A percentile compares a stretch with the other conserved stretches of the same genome.
Evolutionary conservation across 2,888 invertebrate genomes (phyloP).

Genomic region (Metalampra italica): DNA sequence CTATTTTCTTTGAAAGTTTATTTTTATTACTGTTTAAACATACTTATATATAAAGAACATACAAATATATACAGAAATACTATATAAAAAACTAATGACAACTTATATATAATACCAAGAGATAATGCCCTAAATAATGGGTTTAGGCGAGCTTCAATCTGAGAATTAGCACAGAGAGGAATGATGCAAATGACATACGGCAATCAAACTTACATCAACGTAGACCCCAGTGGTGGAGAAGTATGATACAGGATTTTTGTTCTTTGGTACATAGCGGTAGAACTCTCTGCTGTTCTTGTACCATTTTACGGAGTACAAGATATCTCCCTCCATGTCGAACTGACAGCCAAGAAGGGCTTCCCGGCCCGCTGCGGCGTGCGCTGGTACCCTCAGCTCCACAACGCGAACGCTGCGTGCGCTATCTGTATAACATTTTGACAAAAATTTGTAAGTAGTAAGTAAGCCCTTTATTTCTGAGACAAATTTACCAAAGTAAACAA

Average conservation of each 20-base stretch:
- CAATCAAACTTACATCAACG: conserved; percentile 85
- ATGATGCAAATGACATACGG: no score
- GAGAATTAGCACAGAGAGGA: no score
- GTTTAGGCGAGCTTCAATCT: no score
- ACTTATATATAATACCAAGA: no score
- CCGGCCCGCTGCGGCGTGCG: conserved; percentile 86
- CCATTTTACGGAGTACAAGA: conserved; percentile 93
- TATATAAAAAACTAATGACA: no score
- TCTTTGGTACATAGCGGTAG: conserved; percentile 88
- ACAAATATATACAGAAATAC: no score
- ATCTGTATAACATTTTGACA: conserved; percentile 28
- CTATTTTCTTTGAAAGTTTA: no score
- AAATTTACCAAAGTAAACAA: no score
- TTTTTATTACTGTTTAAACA: no score
- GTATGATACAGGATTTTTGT: conserved; percentile 84
- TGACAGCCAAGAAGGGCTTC: conserved; percentile 87
- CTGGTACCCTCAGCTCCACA: conserved; percentile 87
- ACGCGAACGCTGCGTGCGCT: conserved; percentile 79
- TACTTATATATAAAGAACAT: no score
- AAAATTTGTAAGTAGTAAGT: neutral
- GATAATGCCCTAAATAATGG: no score
- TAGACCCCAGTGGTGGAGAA: conserved; percentile 86
- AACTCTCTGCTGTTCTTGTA: conserved; percentile 92
- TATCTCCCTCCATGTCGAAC: conserved; percentile 86
- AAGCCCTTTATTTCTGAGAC: no score